Conservation (phyloP, 1,140 invertebrate species). For the Eriosoma lanigerum region DNA sequence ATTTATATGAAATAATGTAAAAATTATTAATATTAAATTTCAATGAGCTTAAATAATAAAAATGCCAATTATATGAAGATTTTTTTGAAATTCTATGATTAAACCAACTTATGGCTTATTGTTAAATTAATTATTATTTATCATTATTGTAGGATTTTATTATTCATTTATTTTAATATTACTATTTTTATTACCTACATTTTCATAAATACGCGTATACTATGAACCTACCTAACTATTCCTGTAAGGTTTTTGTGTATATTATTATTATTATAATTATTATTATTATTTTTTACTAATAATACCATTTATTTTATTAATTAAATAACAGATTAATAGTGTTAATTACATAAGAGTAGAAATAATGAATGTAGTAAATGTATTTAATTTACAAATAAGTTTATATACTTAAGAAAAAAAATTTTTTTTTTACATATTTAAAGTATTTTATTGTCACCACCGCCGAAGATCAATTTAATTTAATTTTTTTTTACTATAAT, state of each 20-base stretch:
- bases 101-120: constrained; percentile 10
- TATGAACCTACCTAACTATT: constrained; percentile 12
- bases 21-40: background rate
- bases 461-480: constrained; percentile 7
- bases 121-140: constrained; percentile 34
- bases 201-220: constrained; percentile 11
- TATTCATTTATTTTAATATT: constrained; percentile 44
- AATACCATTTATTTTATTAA: background rate
- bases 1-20: no score
- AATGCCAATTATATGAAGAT: constrained; percentile 20
- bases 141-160: constrained; percentile 10
- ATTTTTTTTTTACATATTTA: constrained; percentile 11
- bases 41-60: background rate
- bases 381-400: background rate
- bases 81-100: background rate
- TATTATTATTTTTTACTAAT: no score
- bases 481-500: background rate
- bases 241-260: background rate
- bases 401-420: background rate
- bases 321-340: constrained; percentile 26
- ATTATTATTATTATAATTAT: no score
- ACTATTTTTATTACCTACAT: no score
- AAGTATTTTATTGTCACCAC: constrained; percentile 6
- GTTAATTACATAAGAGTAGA: background rate
- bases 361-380: background rate